Base-by-base conservation (phyloP, 2,797 vertebrate genomes). In the Gymnoscopelus microlampas region DNA sequence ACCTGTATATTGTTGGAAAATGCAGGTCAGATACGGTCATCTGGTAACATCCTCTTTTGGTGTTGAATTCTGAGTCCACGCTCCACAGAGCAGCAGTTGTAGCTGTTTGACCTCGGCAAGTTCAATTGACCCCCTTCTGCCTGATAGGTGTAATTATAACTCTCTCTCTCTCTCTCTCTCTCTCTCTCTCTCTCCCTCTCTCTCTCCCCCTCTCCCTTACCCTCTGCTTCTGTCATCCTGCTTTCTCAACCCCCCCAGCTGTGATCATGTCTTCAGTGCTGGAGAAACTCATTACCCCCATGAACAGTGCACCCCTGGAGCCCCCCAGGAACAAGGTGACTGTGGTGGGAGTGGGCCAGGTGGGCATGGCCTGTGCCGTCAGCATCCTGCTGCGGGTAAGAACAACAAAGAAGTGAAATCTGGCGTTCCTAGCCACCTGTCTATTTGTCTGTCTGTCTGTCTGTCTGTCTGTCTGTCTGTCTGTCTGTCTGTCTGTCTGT, bases 311-410 rank as follows among this genome's bases (percentile, higher is more conserved):
- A 1, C 51, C 92, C 0, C 0, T 82, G 0, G 60, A 85, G 0
- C 19, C 70, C 1, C 96, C 98, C 3, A 95, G 89, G 87, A 99
- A 94, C 91, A 99, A 99, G 90, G 94, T 99, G 82, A 97, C 97
- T 0, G 79, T 99, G 15, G 97, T 99, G 2, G 97, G 97, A 0
- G 97, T 97, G 19, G 98, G 98, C 3, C 95, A 96, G 86, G 98
- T 99, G 56, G 98, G 98, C 60, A 98, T 98, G 97, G 98, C 98
- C 0, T 94, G 95, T 47, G 97, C 98, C 0, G 70, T 98, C 87
- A 99, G 97, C 89, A 85, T 99, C 91, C 94, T 99, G 63, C 91
- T 90, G 58, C 93, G 94, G 96, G 98, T 99, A 94, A 90, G 93
- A 76, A 11, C 50, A 32, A 35, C 26, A 8, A 9, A 19, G 3